phyloP scores from a whole-genome alignment of 2,888 invertebrate genomes.

The Petrolisthes cinctipes region DNA sequence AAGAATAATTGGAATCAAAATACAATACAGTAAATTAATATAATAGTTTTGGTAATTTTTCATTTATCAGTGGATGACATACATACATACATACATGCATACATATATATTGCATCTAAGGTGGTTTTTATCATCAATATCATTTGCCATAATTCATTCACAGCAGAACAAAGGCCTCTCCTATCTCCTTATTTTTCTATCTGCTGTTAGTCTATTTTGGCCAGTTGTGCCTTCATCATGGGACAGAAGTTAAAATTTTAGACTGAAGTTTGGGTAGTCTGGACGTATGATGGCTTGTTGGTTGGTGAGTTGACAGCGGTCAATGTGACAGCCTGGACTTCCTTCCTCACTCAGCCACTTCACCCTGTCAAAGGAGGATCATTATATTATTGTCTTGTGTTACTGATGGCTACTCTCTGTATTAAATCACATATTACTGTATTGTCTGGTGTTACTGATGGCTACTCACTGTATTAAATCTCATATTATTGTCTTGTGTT shows the following conservation, averaged over 20 bases:
- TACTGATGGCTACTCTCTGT: too few species aligned
- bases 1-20: too few species aligned
- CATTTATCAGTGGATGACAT: too few species aligned
- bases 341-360: conserved; percentile 86
- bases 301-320: conserved; percentile 84
- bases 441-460: too few species aligned
- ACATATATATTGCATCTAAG: background rate
- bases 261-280: conserved; percentile 82
- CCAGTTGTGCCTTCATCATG: background rate
- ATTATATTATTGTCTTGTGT: background rate
- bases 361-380: conserved; percentile 74
- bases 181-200: background rate
- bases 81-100: background rate
- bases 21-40: too few species aligned
- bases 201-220: background rate
- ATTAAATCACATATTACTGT: too few species aligned
- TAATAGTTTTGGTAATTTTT: too few species aligned
- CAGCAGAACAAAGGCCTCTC: background rate
- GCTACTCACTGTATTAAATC: too few species aligned
- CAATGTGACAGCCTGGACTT: conserved; percentile 86
- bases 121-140: background rate
- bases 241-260: conserved; percentile 78
- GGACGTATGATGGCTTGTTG: conserved; percentile 80
- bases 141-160: background rate
- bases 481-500: too few species aligned